Evolutionary conservation across 2,113 vertebrate genomes (phyloP).

Genomic region (Glaucidium brasilianum): DNA sequence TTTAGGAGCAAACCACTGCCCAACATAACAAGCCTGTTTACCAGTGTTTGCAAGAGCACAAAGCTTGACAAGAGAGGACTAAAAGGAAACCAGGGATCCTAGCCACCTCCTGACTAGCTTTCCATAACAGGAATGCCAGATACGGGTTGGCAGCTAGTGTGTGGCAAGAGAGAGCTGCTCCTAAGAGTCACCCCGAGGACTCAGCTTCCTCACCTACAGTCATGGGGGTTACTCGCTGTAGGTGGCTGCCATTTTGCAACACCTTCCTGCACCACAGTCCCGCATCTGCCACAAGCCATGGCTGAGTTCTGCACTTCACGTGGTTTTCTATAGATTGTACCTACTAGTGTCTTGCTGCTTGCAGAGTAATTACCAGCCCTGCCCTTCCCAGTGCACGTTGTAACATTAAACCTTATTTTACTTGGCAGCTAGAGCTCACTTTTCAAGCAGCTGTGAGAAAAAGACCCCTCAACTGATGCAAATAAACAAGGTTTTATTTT

Average conservation of each 20-base stretch:
- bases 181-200: neutral
- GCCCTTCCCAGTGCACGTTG: slow-evolving; percentile 4
- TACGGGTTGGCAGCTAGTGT: neutral
- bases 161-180: neutral
- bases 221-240: neutral
- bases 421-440: slow-evolving; percentile 19
- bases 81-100: neutral
- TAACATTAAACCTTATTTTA: slow-evolving; percentile 17
- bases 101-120: neutral
- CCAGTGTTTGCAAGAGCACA: neutral
- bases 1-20: neutral
- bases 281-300: slow-evolving; percentile 2
- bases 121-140: neutral
- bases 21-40: neutral
- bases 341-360: neutral
- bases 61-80: neutral
- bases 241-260: neutral
- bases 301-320: neutral
- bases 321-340: neutral
- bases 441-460: slow-evolving; percentile 49
- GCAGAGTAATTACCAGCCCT: slow-evolving; percentile 57
- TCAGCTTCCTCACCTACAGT: neutral
- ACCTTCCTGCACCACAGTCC: neutral
- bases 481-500: slow-evolving; percentile 46
- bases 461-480: slow-evolving; percentile 38